Evolutionary conservation across 2,888 invertebrate genomes (phyloP), one percentile per base, ranked within the genome.

Genomic region (Mythimna pallens): DNA sequence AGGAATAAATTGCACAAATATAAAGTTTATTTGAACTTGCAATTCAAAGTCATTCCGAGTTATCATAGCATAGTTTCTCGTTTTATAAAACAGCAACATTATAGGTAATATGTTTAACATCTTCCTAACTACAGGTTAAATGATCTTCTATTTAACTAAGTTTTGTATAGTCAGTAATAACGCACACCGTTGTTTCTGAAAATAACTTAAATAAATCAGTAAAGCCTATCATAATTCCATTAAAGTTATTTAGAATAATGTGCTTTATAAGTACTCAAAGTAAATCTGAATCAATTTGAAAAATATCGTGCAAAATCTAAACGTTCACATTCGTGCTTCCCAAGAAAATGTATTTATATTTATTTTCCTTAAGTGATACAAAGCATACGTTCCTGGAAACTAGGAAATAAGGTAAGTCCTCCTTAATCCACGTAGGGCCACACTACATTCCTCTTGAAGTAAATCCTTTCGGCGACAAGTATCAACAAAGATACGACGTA

Each of bases 371-470:
- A 58, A 58, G 34, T 58, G 58, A 36, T 22, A 59, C 22, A n/a
- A 12, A 12, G 10, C n/a, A 22, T 17, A 22, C 17, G 5, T 36
- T 7, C 6, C 6, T 7, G 0, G 10, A 22, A 22, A 65, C 36
- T 25, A 55, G 59, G 59, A 59, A 59, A 59, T 36, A 40, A 3
- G 8, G 10, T 47, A 36, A 40, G 0, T n/a, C 22, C 4, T 52
- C 5, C 17, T 76, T 76, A 93, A n/a, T 93, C 80, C 2, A 91
- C 79, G 74, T 91, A 94, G 57, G 93, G 93, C 88, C 87, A 92
- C 3, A 90, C 78, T 52, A 70, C 85, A 67, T 88, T 81, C 25
- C 82, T 86, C 0, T 81, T 79, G 47, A 84, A 88, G 71, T 89
- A 82, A 22, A 85, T 50, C 58, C 83, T 88, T 70, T 94, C 93